Conservation (phyloP, 2,113 vertebrate genomes). For the Semnornis frantzii region DNA sequence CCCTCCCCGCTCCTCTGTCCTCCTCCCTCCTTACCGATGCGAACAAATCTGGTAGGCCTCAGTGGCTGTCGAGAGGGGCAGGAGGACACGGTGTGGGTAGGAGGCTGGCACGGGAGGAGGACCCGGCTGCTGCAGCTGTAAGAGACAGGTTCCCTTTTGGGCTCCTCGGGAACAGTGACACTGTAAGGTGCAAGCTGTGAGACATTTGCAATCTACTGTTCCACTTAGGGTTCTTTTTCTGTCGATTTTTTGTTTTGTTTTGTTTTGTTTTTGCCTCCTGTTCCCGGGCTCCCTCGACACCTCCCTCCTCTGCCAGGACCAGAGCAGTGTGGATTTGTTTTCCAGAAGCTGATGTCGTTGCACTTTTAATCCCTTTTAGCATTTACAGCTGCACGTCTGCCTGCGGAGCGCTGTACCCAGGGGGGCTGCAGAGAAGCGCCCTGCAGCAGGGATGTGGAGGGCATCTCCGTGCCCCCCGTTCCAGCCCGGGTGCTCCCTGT, state of each 20-base stretch:
- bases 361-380: conserved; percentile 78
- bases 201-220: conserved; percentile 79
- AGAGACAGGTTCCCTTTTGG: conserved; percentile 15
- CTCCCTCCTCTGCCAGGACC: conserved; percentile 56
- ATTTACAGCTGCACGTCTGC: conserved; percentile 79
- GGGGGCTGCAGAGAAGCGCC: conserved; percentile 50
- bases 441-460: not conserved
- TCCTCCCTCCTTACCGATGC: conserved; percentile 19
- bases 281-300: conserved; percentile 59
- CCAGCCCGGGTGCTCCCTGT: conserved; percentile 38
- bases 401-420: conserved; percentile 36
- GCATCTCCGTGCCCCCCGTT: conserved; percentile 20
- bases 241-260: not conserved
- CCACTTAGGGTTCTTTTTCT: not conserved
- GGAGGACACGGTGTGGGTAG: not conserved
- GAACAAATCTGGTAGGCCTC: conserved; percentile 47
- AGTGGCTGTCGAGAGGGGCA: conserved; percentile 5
- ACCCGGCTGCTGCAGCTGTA: not conserved
- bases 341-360: conserved; percentile 76
- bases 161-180: conserved; percentile 60
- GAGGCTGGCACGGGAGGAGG: conserved; percentile 30
- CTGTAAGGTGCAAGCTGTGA: conserved; percentile 76
- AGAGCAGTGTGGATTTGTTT: conserved; percentile 72
- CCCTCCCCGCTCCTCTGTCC: conserved; percentile 32
- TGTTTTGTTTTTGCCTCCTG: not conserved